phyloP scores from a whole-genome alignment of 1,140 invertebrate genomes.

The Dendroctonus ponderosae region DNA sequence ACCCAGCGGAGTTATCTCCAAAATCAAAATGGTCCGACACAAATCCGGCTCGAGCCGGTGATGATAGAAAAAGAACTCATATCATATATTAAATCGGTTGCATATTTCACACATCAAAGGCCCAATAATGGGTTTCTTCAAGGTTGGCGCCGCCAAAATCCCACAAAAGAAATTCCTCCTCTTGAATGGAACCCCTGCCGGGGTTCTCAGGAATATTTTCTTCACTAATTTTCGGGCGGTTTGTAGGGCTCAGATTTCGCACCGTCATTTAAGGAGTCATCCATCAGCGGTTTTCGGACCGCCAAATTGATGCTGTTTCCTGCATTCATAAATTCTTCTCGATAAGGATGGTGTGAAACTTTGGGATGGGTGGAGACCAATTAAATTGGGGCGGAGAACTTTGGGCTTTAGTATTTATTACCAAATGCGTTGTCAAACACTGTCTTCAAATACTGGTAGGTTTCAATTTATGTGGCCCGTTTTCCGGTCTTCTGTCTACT shows the following conservation, averaged over 20 bases:
- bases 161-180: slow-evolving; percentile 26
- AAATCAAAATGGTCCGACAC: no score
- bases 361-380: no score
- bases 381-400: no score
- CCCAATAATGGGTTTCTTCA: slow-evolving; percentile 24
- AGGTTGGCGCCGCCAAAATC: slow-evolving; percentile 29
- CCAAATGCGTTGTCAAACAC: no score
- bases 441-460: no score
- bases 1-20: no score
- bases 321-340: background rate
- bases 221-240: slow-evolving; percentile 13
- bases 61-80: no score
- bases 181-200: slow-evolving; percentile 20
- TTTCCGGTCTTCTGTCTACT: no score
- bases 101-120: slow-evolving; percentile 30
- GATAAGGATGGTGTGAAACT: no score
- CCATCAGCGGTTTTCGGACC: slow-evolving; percentile 18
- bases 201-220: slow-evolving; percentile 32
- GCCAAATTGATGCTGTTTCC: slow-evolving; percentile 20
- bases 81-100: background rate
- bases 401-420: no score
- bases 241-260: slow-evolving; percentile 21
- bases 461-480: no score
- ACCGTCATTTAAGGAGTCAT: slow-evolving; percentile 25
- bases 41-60: no score